Evolutionary conservation across 2,888 invertebrate species (phyloP).

Genomic region (Polyploca ridens): DNA sequence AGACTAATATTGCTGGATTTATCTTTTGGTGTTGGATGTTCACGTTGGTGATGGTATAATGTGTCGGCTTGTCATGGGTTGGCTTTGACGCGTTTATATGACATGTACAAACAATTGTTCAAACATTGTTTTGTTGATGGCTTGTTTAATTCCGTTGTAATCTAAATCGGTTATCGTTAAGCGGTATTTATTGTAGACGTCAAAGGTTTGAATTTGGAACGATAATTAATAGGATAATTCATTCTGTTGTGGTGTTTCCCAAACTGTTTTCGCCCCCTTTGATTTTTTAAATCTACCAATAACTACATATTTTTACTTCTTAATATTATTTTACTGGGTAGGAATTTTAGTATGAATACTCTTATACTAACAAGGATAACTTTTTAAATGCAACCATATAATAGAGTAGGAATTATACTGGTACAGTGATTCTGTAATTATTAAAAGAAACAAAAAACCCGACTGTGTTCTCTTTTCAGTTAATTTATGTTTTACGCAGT

Average conservation of each 20-base stretch:
- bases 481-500: no score
- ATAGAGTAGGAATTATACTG: no score
- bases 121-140: slow-evolving; percentile 43
- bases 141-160: slow-evolving; percentile 37
- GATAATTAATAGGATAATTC: background rate
- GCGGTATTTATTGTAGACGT: slow-evolving; percentile 22
- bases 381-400: no score
- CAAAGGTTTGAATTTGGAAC: slow-evolving; percentile 20
- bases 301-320: background rate
- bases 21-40: slow-evolving; percentile 9
- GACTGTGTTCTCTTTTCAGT: no score
- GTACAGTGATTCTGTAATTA: background rate
- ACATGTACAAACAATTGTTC: slow-evolving; percentile 60
- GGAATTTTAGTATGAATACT: no score
- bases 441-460: no score
- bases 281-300: background rate
- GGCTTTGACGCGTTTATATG: slow-evolving; percentile 65
- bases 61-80: slow-evolving; percentile 56
- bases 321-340: no score
- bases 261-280: background rate
- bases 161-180: slow-evolving; percentile 34
- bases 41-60: slow-evolving; percentile 42
- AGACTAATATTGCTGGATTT: slow-evolving; percentile 14
- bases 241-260: background rate
- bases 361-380: no score